Evolutionary conservation across 2,113 vertebrate genomes (phyloP), one percentile per base, ranked within the genome.

Genomic region (Eupsittula cactorum): DNA sequence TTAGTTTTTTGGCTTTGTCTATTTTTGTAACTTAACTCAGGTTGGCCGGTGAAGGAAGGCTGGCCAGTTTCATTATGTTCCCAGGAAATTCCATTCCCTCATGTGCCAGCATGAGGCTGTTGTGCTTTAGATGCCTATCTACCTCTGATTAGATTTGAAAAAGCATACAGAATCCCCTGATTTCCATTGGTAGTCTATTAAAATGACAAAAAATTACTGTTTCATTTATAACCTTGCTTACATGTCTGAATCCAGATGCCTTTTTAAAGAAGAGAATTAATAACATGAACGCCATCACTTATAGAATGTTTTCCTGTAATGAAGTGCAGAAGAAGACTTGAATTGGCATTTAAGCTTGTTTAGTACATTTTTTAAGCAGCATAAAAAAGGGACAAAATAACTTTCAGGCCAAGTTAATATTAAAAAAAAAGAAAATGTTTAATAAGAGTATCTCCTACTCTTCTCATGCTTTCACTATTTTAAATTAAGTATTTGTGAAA

Each of bases 121-220:
- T 94, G 88, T 91, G 53, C 59, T 92, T 96, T 87, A 96, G 96
- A 96, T 96, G 86, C 86, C 70, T 93, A 93, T 84, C 92, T 95
- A 65, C 57, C 53, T 93, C 91, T 79, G 86, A 91, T 94, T 93
- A 92, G 91, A 93, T 87, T 92, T 73, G 57, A 71, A 89, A 96
- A 93, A 91, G 39, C 62, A 49, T 35, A 84, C 31, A 76, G 44
- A 95, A 82, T 52, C 24, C 79, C 73, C 55, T 73, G 80, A 65
- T 92, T 97, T 90, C 69, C 73, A 69, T 28, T 84, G 52, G 73
- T 75, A 93, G 76, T 42, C 74, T 84, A 59, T 86, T 94, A 84
- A 94, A 95, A 92, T 83, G 55, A 73, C 53, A 59, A 76, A 93
- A 80, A 79, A 80, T 7, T 76, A 49, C 50, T 37, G 11, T 88